These are phyloP conservation scores for Euglossa dilemma DNA, from an alignment of 1,140 invertebrate genomes.

Conservation along the genomic window DNA sequence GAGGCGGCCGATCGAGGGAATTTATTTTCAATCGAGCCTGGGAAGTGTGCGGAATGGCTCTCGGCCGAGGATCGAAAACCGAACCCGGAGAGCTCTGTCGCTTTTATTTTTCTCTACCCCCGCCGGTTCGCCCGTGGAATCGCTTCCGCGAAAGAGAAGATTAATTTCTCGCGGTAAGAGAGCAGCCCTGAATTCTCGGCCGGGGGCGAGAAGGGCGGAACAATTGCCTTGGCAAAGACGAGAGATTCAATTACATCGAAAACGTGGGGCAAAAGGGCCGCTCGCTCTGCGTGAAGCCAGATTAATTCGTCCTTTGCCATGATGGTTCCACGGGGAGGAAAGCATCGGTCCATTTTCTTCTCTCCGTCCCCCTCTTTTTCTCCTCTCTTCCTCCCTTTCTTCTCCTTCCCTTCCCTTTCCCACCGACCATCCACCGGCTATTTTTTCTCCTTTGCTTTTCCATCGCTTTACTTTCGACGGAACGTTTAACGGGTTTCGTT, in stretches of 20 bases:
- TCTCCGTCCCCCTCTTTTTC: too few species aligned
- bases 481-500: constrained; percentile 58
- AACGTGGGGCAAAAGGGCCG: constrained; percentile 65
- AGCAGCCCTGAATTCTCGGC: constrained; percentile 62
- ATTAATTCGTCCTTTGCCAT: constrained; percentile 68
- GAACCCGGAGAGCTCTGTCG: constrained; percentile 46
- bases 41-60: constrained; percentile 25
- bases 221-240: constrained; percentile 70
- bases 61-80: constrained; percentile 34
- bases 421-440: neutral
- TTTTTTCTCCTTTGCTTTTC: neutral
- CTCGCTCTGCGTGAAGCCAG: constrained; percentile 63
- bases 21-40: constrained; percentile 42
- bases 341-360: constrained; percentile 40
- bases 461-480: constrained; percentile 22
- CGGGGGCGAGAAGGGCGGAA: constrained; percentile 47
- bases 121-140: constrained; percentile 17
- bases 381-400: neutral
- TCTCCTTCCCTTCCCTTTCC: neutral
- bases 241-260: constrained; percentile 73
- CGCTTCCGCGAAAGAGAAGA: constrained; percentile 63
- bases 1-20: neutral
- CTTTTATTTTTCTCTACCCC: constrained; percentile 53
- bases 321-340: constrained; percentile 53
- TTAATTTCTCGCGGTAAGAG: constrained; percentile 70